A percentile compares a stretch with the other conserved stretches of the same genome.
These are phyloP conservation scores for Hydropsyche betteni DNA, from an alignment of 2,888 invertebrate genomes.

Conservation along the genomic window DNA sequence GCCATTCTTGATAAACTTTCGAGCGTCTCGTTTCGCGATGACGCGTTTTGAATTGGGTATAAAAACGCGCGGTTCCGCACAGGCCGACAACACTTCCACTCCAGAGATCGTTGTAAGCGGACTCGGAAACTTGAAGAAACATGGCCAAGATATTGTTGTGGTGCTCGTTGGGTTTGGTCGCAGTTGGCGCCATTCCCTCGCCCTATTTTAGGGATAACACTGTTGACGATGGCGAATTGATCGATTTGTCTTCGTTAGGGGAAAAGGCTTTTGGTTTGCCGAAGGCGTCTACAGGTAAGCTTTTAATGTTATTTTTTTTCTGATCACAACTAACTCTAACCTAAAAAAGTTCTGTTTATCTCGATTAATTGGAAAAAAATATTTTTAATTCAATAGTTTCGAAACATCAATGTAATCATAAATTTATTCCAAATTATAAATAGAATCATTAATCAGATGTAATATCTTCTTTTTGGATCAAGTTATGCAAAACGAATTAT, in stretches of 20 bases:
- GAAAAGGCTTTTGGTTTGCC: conserved; percentile 2
- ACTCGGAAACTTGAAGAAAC: neutral
- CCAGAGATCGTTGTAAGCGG: conserved; percentile 5
- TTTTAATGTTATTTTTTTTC: neutral
- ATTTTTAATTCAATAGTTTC: no score
- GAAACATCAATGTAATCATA: no score
- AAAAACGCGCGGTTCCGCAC: conserved; percentile 43
- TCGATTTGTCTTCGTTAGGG: neutral
- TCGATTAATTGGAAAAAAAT: no score
- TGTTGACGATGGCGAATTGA: neutral
- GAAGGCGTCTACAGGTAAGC: conserved; percentile 9
- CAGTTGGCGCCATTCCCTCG: neutral
- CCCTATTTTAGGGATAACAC: conserved; percentile 3
- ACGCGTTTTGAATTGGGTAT: conserved; percentile 40
- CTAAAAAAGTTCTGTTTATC: no score
- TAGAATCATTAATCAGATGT: no score
- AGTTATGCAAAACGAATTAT: no score
- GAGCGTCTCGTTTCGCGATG: conserved; percentile 5
- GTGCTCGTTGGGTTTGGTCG: neutral
- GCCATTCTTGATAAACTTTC: conserved; percentile 31
- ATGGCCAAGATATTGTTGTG: neutral
- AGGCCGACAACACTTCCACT: conserved; percentile 37
- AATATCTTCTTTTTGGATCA: no score
- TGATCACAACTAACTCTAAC: no score
- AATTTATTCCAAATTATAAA: no score